Conservation (phyloP, 2,888 invertebrate genomes). For the Callinectes sapidus region DNA sequence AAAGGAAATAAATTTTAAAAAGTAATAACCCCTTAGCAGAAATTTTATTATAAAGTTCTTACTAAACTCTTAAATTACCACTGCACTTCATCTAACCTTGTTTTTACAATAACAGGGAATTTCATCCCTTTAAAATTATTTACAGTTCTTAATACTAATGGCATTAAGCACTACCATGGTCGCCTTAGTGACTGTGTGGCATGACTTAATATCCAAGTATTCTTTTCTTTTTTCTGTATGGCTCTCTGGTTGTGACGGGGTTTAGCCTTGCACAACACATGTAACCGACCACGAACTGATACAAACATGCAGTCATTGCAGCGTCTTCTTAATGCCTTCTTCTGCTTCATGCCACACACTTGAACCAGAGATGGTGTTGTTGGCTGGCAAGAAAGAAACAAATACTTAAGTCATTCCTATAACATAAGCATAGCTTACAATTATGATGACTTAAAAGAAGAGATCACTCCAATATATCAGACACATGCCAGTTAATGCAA, state of each 20-base stretch:
- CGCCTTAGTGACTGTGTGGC: conserved; percentile 74
- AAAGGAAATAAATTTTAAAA: too few species aligned
- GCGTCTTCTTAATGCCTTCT: conserved; percentile 82
- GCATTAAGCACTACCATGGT: conserved; percentile 51
- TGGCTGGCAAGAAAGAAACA: conserved; percentile 46
- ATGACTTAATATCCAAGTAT: conserved; percentile 86
- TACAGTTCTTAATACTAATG: neutral
- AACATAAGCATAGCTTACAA: neutral
- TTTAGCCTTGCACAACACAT: conserved; percentile 85
- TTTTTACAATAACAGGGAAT: neutral
- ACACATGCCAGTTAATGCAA: too few species aligned
- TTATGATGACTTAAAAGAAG: neutral
- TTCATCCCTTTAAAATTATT: neutral
- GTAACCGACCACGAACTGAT: conserved; percentile 82
- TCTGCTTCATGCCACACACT: conserved; percentile 84
- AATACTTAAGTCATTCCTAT: neutral
- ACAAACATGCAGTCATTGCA: conserved; percentile 89
- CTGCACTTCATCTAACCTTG: neutral
- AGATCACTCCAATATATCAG: neutral
- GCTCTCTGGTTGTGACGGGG: conserved; percentile 89
- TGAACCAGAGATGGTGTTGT: conserved; percentile 73
- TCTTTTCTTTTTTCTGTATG: conserved; percentile 82
- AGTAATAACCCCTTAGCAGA: neutral
- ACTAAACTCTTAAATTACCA: neutral
- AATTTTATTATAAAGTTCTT: neutral